A percentile compares a stretch with the other conserved stretches of the same genome.
These are phyloP conservation scores for Melanotaenia maccullochi DNA, from an alignment of 2,797 vertebrate genomes.

Conservation along the genomic window DNA sequence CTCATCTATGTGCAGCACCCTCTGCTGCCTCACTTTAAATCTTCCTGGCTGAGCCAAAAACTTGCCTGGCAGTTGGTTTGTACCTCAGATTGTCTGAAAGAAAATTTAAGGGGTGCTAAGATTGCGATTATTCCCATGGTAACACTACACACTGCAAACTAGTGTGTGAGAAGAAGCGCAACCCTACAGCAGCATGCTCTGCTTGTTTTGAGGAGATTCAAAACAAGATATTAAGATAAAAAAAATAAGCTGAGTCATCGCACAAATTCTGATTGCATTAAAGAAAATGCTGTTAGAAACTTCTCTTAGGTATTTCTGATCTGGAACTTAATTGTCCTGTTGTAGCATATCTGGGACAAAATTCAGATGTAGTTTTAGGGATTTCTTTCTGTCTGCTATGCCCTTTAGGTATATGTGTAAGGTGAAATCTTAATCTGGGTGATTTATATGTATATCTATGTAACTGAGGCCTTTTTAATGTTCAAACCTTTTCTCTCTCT, in stretches of 20 bases:
- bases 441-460: slow-evolving; percentile 70
- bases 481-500: slow-evolving; percentile 55
- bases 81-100: slow-evolving; percentile 44
- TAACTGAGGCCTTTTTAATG: slow-evolving; percentile 75
- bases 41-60: slow-evolving; percentile 51
- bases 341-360: slow-evolving; percentile 66
- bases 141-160: not conserved
- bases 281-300: slow-evolving; percentile 12
- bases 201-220: not conserved
- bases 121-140: not conserved
- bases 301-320: slow-evolving; percentile 14
- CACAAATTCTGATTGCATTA: slow-evolving; percentile 11
- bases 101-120: not conserved
- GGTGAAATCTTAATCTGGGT: slow-evolving; percentile 48
- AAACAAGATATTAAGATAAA: not conserved
- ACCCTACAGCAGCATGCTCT: not conserved
- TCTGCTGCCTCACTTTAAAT: slow-evolving; percentile 34
- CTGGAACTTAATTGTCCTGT: slow-evolving; percentile 43
- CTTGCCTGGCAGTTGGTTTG: not conserved
- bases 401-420: slow-evolving; percentile 51
- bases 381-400: slow-evolving; percentile 42
- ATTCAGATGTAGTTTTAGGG: slow-evolving; percentile 29
- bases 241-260: not conserved
- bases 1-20: not conserved
- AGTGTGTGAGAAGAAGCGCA: slow-evolving; percentile 11